Evolutionary conservation across 1,140 invertebrate genomes (phyloP).

Genomic region (Ectropis grisescens): DNA sequence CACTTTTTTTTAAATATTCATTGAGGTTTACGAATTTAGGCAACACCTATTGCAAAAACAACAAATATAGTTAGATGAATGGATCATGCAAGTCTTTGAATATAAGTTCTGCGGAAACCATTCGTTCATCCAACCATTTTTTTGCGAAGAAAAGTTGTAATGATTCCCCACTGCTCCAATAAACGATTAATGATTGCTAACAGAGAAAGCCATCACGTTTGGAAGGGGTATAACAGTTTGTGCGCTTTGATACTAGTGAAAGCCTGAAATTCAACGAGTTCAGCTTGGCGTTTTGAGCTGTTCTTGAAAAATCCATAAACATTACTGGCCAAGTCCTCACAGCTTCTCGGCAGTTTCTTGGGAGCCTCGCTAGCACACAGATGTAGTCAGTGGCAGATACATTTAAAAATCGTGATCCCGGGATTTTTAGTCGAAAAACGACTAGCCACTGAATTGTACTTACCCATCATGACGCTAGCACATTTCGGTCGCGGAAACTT

Average conservation of each 20-base stretch:
- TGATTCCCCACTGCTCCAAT: background rate
- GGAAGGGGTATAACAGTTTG: conserved; percentile 25
- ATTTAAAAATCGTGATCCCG: conserved; percentile 9
- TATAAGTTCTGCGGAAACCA: background rate
- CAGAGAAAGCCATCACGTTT: conserved; percentile 1
- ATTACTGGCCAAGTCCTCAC: conserved; percentile 1
- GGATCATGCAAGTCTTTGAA: background rate
- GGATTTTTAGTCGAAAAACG: conserved; percentile 4
- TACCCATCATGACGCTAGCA: conserved; percentile 2
- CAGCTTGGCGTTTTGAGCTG: conserved; percentile 1
- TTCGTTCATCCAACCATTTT: background rate
- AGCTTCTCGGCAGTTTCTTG: conserved; percentile 3
- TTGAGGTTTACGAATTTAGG: conserved; percentile 6
- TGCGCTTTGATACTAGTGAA: background rate
- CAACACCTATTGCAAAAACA: conserved; percentile 4
- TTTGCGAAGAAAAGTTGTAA: background rate
- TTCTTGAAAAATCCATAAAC: conserved; percentile 2
- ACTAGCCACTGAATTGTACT: background rate
- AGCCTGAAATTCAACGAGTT: conserved; percentile 1
- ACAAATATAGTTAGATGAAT: conserved; percentile 2
- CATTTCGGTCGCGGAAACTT: no score
- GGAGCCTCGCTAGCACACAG: conserved; percentile 7
- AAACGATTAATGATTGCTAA: background rate
- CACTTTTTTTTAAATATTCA: background rate
- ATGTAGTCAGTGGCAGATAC: conserved; percentile 9